Conservation (phyloP, 2,888 invertebrate genomes). For the Apamea crenata region DNA sequence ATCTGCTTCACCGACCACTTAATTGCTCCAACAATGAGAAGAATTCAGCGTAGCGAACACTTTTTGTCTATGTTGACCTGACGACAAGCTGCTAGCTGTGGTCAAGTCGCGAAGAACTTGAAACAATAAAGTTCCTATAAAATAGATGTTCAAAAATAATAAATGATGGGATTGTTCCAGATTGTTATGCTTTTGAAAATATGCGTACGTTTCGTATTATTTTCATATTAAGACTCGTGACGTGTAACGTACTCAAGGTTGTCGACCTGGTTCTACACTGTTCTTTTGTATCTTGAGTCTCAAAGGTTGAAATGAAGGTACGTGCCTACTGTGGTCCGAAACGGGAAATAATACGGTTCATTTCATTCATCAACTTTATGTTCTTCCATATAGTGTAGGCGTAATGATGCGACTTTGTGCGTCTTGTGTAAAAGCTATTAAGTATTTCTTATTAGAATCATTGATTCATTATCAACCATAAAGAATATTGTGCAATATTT, state of each 20-base stretch:
- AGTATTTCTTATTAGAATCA: slow-evolving; percentile 13
- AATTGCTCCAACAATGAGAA: slow-evolving; percentile 30
- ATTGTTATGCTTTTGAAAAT: slow-evolving; percentile 54
- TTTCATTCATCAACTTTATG: slow-evolving; percentile 78
- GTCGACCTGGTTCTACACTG: slow-evolving; percentile 81
- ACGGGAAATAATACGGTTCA: slow-evolving; percentile 89
- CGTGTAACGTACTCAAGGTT: slow-evolving; percentile 81
- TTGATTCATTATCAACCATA: neutral
- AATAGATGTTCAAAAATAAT: slow-evolving; percentile 28
- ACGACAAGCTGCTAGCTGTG: neutral
- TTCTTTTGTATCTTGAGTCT: slow-evolving; percentile 79
- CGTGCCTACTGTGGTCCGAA: slow-evolving; percentile 81
- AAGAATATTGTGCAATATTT: neutral
- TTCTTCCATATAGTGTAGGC: slow-evolving; percentile 59
- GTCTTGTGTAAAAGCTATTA: slow-evolving; percentile 35
- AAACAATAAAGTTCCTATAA: slow-evolving; percentile 15
- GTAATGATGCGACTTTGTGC: slow-evolving; percentile 53
- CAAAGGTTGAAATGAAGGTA: slow-evolving; percentile 83
- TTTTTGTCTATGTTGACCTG: slow-evolving; percentile 6
- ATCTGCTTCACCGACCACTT: slow-evolving; percentile 41
- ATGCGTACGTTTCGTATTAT: slow-evolving; percentile 52
- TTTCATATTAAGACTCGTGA: slow-evolving; percentile 74
- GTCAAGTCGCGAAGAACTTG: neutral
- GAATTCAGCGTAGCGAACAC: slow-evolving; percentile 7
- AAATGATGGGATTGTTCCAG: slow-evolving; percentile 43